A percentile compares a stretch with the other conserved stretches of the same genome.
Conservation (phyloP, 92 coral and sea anemone species). For the Siderastrea siderea region DNA sequence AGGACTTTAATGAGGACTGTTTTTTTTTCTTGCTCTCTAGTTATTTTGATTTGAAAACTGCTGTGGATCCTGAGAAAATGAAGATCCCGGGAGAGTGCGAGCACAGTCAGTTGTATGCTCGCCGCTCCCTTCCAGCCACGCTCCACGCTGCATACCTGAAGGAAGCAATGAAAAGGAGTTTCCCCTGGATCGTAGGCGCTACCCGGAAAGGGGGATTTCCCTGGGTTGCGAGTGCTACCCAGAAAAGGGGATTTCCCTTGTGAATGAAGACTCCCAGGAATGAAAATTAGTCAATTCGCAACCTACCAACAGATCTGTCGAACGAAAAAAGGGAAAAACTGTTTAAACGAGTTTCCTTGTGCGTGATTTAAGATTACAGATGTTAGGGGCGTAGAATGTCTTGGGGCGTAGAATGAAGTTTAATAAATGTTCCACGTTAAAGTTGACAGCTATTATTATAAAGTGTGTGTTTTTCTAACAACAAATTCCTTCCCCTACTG, state of each 20-base stretch:
- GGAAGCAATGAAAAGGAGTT: constrained; percentile 4
- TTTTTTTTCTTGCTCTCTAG: not conserved
- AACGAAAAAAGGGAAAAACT: too few species aligned
- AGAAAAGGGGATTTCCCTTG: constrained; percentile 18
- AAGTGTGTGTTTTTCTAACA: too few species aligned
- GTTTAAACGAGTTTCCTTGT: too few species aligned
- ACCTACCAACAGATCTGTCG: too few species aligned
- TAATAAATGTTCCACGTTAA: too few species aligned
- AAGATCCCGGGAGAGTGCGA: constrained; percentile 15
- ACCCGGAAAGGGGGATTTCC: constrained; percentile 7
- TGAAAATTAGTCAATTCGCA: too few species aligned
- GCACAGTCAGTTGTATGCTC: not conserved
- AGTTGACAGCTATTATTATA: too few species aligned
- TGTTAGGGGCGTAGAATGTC: too few species aligned
- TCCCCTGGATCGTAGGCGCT: not conserved
- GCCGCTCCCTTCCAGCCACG: constrained; percentile 1
- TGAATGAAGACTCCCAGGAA: too few species aligned
- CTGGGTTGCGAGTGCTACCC: not conserved
- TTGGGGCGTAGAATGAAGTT: too few species aligned
- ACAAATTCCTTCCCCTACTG: too few species aligned
- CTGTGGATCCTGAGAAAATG: constrained; percentile 6
- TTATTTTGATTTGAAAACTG: not conserved
- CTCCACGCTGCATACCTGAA: not conserved
- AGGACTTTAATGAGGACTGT: not conserved
- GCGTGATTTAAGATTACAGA: too few species aligned